Evolutionary conservation across 2,888 invertebrate species (phyloP).

Genomic region (Oligia latruncula): DNA sequence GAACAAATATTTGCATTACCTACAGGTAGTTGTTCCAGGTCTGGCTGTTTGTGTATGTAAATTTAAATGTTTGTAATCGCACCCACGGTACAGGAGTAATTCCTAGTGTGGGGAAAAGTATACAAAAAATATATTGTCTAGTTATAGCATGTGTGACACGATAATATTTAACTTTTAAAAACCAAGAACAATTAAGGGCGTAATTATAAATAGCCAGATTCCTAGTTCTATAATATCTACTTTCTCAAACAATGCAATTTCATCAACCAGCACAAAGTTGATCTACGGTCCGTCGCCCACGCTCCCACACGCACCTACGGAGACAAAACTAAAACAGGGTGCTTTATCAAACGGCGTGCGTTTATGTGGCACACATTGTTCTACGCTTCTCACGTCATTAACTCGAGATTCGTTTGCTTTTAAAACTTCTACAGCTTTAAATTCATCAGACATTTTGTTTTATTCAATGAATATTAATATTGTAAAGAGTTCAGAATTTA

Average conservation of each 20-base stretch:
- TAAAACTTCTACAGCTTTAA: constrained; percentile 27
- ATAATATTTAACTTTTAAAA: neutral
- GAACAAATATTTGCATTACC: too few species aligned
- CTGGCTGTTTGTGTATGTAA: too few species aligned
- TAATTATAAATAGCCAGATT: neutral
- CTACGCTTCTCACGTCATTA: constrained; percentile 47
- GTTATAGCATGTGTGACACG: neutral
- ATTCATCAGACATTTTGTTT: neutral
- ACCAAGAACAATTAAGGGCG: neutral
- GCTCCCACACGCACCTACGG: constrained; percentile 42
- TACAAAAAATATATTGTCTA: neutral
- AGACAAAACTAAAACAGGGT: constrained; percentile 64
- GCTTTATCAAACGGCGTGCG: constrained; percentile 61
- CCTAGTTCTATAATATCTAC: neutral
- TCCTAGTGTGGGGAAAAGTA: too few species aligned
- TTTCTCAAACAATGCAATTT: constrained; percentile 23
- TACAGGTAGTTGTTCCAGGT: too few species aligned
- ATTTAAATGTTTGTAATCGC: too few species aligned
- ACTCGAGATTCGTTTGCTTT: constrained; percentile 52
- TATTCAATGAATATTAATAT: constrained; percentile 1
- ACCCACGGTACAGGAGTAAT: too few species aligned
- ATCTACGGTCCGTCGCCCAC: constrained; percentile 29
- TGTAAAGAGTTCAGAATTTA: neutral
- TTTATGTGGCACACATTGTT: constrained; percentile 60
- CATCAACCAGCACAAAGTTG: constrained; percentile 33